Base-by-base conservation (phyloP, 1,140 invertebrate species). In the Phenacoccus solenopsis region DNA sequence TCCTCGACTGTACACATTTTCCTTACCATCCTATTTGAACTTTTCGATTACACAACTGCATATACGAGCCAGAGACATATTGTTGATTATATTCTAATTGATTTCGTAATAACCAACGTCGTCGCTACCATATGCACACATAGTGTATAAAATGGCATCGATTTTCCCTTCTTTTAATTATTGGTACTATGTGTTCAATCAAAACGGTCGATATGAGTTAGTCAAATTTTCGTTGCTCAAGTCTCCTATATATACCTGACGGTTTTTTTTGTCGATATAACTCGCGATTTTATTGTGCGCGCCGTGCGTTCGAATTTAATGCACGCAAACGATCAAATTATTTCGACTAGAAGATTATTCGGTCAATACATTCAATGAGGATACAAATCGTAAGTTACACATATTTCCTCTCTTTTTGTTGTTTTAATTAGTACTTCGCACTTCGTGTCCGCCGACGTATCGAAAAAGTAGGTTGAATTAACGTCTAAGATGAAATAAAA, bases 41-140 rank as follows among this genome's bases (percentile, higher is more conserved):
- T 64, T 64, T 64, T 49, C 38, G 20, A 64, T 64, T 64, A 64
- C 59, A 22, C 25, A 64, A 64, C 5, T n/a, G 13, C 38, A 49
- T n/a, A 49, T n/a, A 49, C 38, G 38, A 16, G 25, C 22, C 2
- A 4, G 2, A 24, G 10, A 20, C 56, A 64, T 16, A 25, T 25
- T 38, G 32, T 64, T 64, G 59, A 64, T 64, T 64, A 64, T 64
- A 64, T 64, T 64, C 59, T 64, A 64, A 64, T 64, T 64, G 59
- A 64, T 64, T 64, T 64, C 59, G 59, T 64, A 64, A 64, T 27
- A 24, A 24, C 25, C 38, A 3, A 9, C 30, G 30, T 32, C 30
- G 30, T 32, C 38, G 20, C 38, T 2, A 16, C 5, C 38, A 49
- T 2, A 49, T 49, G 38, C 5, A 49, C 38, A 9, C 20, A 49